These are phyloP conservation scores for Hypotaenidia philippensis DNA, from an alignment of 2,797 vertebrate species.

Conservation along the genomic window DNA sequence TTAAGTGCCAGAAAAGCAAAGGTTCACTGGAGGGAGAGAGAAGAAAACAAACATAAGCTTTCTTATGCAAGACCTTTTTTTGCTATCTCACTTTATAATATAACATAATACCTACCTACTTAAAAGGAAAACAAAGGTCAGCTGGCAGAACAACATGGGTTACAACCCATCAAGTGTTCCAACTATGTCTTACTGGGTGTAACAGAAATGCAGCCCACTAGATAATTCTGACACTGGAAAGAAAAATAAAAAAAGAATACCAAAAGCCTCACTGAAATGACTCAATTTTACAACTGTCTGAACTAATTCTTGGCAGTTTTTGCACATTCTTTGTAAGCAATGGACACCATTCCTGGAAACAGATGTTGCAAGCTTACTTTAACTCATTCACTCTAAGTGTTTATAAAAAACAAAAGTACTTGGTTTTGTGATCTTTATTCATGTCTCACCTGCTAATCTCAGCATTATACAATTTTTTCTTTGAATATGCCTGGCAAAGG, in stretches of 20 bases:
- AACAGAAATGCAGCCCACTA: background rate
- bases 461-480: background rate
- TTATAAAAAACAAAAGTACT: background rate
- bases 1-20: background rate
- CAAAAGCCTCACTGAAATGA: background rate
- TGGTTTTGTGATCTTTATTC: background rate
- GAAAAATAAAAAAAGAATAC: background rate
- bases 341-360: constrained; percentile 35
- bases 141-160: background rate
- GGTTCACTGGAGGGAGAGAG: background rate
- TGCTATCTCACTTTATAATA: background rate
- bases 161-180: background rate
- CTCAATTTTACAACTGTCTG: constrained; percentile 1
- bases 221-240: background rate
- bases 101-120: background rate
- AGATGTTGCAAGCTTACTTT: background rate
- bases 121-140: background rate
- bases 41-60: background rate
- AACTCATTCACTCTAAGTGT: background rate
- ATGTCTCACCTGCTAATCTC: background rate
- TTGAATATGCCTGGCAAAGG: background rate
- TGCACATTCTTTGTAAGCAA: constrained; percentile 7
- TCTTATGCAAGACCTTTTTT: background rate
- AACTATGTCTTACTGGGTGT: background rate
- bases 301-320: constrained; percentile 48